phyloP scores from a whole-genome alignment of 2,113 vertebrate genomes.

The Triplophysa siluroides region DNA sequence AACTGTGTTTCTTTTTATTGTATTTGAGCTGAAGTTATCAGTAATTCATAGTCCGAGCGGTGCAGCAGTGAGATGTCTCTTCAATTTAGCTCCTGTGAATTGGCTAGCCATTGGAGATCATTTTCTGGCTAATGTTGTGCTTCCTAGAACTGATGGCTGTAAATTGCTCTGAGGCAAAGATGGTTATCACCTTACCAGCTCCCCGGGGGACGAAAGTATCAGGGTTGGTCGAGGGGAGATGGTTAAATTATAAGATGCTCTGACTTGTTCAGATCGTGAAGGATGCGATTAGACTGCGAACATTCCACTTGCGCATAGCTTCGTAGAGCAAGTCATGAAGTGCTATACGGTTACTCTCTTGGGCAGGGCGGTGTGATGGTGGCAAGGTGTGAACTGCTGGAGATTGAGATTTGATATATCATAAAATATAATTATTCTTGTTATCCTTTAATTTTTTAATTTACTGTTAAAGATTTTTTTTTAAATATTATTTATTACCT shows the following conservation, averaged over 20 bases:
- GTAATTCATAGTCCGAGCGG: not conserved
- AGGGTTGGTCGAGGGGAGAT: slow-evolving; percentile 8
- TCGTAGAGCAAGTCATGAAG: not conserved
- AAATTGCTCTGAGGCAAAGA: slow-evolving; percentile 52
- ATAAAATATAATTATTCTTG: no score
- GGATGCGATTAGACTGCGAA: not conserved
- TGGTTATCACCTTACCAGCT: slow-evolving; percentile 38
- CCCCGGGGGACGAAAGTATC: slow-evolving; percentile 32
- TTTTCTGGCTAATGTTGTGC: slow-evolving; percentile 55
- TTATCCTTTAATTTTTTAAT: no score
- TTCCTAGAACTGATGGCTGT: slow-evolving; percentile 53
- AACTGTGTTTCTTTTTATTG: not conserved
- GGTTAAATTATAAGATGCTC: slow-evolving; percentile 20
- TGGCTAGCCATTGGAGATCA: slow-evolving; percentile 52
- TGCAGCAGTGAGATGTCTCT: slow-evolving; percentile 35
- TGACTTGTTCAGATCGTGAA: not conserved
- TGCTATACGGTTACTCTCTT: not conserved
- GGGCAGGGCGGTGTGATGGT: not conserved
- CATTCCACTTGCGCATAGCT: not conserved
- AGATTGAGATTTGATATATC: no score
- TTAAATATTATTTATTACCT: no score
- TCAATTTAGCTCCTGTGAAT: slow-evolving; percentile 56
- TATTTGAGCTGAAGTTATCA: slow-evolving; percentile 34
- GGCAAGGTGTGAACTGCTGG: no score
- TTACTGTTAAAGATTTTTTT: no score